Base-by-base conservation (phyloP, 2,888 invertebrate genomes). In the Slavum lentiscoides region DNA sequence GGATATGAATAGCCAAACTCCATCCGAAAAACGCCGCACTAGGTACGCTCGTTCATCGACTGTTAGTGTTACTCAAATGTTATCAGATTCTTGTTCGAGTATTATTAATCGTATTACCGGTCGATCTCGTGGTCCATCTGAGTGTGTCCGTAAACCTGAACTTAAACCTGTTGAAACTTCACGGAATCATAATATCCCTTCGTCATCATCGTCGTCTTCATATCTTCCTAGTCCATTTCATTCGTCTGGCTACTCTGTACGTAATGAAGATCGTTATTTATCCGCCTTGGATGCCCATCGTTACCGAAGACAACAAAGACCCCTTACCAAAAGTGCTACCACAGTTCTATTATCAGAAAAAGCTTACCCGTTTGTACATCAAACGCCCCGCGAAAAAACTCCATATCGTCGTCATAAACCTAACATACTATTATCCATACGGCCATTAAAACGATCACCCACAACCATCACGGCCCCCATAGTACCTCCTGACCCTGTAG, bases 21-120 rank as follows among this genome's bases (percentile, higher is more conserved):
- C 81, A 23, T 72, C 74, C n/a, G 82, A 77, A 62, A 86, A 88
- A 82, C 89, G 91, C 83, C 90, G 91, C 84, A 90, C 90, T 86
- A 91, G 94, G 84, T 94, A 94, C 87, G 89, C 92, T 84, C 91
- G 95, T 83, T 93, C 94, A 74, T 92, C 92, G 82, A 91, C 92
- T 74, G 90, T 92, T 72, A 94, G 94, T 88, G 94, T 95, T 84
- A 92, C 94, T 83, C 95, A 95, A 87, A 88, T 95, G 85, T 88
- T 95, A 84, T 92, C 92, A 84, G 95, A 95, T 86, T 94, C 94
- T 84, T 95, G 94, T 87, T 93, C 93, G 85, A 95, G 91, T 87
- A 89, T 95, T 84, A 90, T 95, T 85, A 94, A 94, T 86, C 90
- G 94, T 84, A 89, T 95, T 85, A 89, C 91, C 13, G 92, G 92